Percentiles rank a stretch among this genome's conserved stretches.
These are phyloP conservation scores for Microctonus aethiopoides DNA, from an alignment of 2,888 invertebrate genomes.

Conservation along the genomic window DNA sequence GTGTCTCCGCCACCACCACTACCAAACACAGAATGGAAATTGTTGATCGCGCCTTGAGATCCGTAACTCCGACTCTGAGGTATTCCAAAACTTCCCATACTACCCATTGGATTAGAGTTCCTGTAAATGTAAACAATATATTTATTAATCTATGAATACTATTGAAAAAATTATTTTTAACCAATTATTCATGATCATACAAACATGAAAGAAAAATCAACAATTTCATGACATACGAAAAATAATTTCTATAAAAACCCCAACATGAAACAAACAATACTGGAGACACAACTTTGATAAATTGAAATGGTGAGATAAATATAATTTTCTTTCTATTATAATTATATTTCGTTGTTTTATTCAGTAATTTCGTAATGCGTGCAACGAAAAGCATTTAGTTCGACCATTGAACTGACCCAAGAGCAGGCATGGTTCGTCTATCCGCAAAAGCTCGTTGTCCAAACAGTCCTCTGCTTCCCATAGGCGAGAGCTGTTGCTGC, in stretches of 20 bases:
- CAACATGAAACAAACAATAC: background rate
- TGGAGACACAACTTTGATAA: background rate
- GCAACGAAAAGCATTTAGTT: slow-evolving; percentile 13
- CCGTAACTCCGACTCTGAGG: slow-evolving; percentile 70
- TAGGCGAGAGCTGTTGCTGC: slow-evolving; percentile 71
- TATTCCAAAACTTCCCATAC: slow-evolving; percentile 75
- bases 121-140: slow-evolving; percentile 56
- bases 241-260: slow-evolving; percentile 39
- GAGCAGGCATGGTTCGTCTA: slow-evolving; percentile 75
- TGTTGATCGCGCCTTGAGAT: slow-evolving; percentile 68
- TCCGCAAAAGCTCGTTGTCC: slow-evolving; percentile 85
- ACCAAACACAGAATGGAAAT: slow-evolving; percentile 86
- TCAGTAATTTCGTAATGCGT: background rate
- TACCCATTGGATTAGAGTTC: slow-evolving; percentile 72
- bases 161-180: background rate
- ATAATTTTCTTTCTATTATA: no score
- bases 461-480: slow-evolving; percentile 75
- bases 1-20: slow-evolving; percentile 75
- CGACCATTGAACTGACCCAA: slow-evolving; percentile 66
- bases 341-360: background rate
- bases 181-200: background rate
- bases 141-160: background rate
- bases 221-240: background rate
- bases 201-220: background rate
- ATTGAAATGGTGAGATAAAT: background rate